These are phyloP conservation scores for Mustelus asterias DNA, from an alignment of 2,113 vertebrate species.

Conservation along the genomic window DNA sequence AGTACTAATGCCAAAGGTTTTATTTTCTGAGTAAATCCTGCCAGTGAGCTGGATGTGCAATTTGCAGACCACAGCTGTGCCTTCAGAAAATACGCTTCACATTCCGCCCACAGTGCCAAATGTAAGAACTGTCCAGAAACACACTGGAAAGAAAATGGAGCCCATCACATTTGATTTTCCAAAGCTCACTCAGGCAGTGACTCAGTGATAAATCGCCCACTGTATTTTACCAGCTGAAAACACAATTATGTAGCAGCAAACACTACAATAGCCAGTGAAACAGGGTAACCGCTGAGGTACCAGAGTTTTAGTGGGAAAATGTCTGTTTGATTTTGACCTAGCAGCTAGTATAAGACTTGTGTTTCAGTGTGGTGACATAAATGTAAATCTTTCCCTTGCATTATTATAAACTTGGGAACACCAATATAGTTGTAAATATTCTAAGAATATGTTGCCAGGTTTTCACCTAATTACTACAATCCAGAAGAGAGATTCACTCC, in stretches of 20 bases:
- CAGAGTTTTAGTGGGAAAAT: neutral
- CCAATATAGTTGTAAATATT: neutral
- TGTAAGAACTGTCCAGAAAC: no score
- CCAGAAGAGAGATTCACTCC: neutral
- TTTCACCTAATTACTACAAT: neutral
- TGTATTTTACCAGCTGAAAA: neutral
- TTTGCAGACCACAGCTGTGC: neutral
- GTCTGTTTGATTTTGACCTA: neutral
- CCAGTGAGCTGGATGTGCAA: no score
- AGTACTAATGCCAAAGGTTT: neutral
- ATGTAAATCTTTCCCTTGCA: neutral
- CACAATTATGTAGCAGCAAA: neutral
- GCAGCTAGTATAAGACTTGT: neutral
- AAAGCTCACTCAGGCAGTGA: neutral
- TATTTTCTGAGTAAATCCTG: neutral
- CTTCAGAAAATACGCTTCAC: conserved; percentile 2
- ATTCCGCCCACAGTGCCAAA: neutral
- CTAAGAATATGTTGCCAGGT: neutral
- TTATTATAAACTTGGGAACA: neutral
- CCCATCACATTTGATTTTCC: neutral
- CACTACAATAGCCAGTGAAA: neutral
- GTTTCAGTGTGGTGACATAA: neutral
- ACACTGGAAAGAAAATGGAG: neutral
- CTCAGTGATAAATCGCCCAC: neutral
- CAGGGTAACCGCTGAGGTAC: neutral